Evolutionary conservation across 2,888 invertebrate genomes (phyloP).

Genomic region (Plagiodera versicolora): DNA sequence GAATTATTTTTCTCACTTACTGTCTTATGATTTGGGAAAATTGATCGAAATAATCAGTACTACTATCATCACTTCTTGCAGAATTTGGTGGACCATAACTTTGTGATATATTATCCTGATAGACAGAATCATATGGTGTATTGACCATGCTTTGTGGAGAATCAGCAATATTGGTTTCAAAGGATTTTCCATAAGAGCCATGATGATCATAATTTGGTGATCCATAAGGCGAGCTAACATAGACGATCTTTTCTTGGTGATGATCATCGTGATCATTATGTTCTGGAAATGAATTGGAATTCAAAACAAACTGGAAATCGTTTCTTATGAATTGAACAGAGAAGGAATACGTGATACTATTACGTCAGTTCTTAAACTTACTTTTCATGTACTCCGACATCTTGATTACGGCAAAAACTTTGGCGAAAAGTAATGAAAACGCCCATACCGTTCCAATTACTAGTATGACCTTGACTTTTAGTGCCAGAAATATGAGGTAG

Average conservation of each 20-base stretch:
- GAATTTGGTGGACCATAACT: not conserved
- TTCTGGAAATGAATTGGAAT: slow-evolving; percentile 14
- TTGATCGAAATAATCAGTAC: not conserved
- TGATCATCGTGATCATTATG: slow-evolving; percentile 13
- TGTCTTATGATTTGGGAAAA: slow-evolving; percentile 6
- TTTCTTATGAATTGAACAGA: too few species aligned
- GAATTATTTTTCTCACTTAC: not conserved
- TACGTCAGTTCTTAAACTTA: too few species aligned
- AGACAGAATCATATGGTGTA: not conserved
- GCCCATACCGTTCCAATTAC: slow-evolving; percentile 47
- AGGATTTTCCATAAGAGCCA: slow-evolving; percentile 11
- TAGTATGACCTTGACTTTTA: slow-evolving; percentile 49
- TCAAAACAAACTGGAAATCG: too few species aligned
- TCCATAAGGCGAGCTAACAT: slow-evolving; percentile 10
- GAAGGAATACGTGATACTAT: too few species aligned
- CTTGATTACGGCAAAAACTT: slow-evolving; percentile 47
- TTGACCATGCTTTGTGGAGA: too few species aligned
- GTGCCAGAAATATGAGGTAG: slow-evolving; percentile 47
- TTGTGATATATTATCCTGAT: too few species aligned
- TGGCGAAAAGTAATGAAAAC: slow-evolving; percentile 45
- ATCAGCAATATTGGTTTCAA: not conserved
- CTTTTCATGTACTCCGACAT: slow-evolving; percentile 41
- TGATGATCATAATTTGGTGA: slow-evolving; percentile 3
- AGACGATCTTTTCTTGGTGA: slow-evolving; percentile 18
- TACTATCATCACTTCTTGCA: not conserved